phyloP scores from a whole-genome alignment of 2,888 invertebrate genomes.

The Leucoma salicis region DNA sequence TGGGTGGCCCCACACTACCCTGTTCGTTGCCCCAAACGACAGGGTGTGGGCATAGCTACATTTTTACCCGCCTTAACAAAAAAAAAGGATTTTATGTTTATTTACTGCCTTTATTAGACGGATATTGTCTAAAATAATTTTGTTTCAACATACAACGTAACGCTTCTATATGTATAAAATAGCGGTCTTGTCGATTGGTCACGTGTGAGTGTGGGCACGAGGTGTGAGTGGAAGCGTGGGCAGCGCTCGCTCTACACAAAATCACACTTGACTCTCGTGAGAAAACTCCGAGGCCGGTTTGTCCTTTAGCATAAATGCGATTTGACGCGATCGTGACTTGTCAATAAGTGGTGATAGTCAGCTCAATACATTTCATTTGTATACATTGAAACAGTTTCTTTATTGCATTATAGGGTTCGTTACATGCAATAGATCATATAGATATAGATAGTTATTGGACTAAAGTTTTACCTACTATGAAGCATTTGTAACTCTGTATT shows the following conservation, averaged over 20 bases:
- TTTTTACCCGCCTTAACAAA: too few relatives aligned
- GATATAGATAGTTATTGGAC: too few relatives aligned
- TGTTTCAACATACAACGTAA: conserved; percentile 50
- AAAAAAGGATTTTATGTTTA: too few relatives aligned
- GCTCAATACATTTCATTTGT: conserved; percentile 11
- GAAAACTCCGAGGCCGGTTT: conserved; percentile 52
- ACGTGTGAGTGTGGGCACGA: conserved; percentile 65
- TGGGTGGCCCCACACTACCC: too few relatives aligned
- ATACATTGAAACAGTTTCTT: conserved; percentile 10
- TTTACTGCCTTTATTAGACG: too few relatives aligned
- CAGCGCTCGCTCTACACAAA: conserved; percentile 43
- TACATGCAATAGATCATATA: not conserved
- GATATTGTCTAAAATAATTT: conserved; percentile 29
- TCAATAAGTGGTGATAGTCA: conserved; percentile 9
- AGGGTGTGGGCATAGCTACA: too few relatives aligned
- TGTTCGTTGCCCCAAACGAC: too few relatives aligned
- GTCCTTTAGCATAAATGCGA: conserved; percentile 36
- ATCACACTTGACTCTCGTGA: conserved; percentile 58
- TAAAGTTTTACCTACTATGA: too few relatives aligned
- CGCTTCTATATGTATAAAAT: conserved; percentile 47
- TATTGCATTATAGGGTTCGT: not conserved
- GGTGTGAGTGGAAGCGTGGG: conserved; percentile 76
- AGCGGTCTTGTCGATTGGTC: conserved; percentile 60
- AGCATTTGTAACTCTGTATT: too few relatives aligned
- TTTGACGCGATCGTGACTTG: conserved; percentile 18